Percentiles rank a stretch among this genome's conserved stretches.
phyloP scores from a whole-genome alignment of 2,113 vertebrate genomes.

The Chloebia gouldiae region DNA sequence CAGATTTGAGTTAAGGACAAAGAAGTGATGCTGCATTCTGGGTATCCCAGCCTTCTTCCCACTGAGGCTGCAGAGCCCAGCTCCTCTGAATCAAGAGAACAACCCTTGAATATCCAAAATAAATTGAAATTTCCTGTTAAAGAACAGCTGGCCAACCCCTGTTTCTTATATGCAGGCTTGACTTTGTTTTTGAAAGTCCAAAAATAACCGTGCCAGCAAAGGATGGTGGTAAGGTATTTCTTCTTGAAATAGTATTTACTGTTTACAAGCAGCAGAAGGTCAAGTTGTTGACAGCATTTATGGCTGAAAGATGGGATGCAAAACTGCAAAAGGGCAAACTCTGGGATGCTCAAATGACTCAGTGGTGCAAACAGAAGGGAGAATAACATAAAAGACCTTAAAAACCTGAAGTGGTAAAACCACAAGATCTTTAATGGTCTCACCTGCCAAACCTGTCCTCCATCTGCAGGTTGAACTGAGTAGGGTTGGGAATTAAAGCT shows the following conservation, averaged over 20 bases:
- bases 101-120: not conserved
- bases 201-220: not conserved
- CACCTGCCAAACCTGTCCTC: slow-evolving; percentile 77
- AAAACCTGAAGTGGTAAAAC: not conserved
- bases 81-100: not conserved
- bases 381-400: not conserved
- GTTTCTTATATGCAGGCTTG: fast-evolving
- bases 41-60: not conserved
- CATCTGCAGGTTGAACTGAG: slow-evolving; percentile 80
- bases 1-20: fast-evolving
- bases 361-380: not conserved
- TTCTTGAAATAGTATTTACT: not conserved
- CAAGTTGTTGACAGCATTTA: not conserved
- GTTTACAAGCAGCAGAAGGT: not conserved
- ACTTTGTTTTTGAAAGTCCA: not conserved
- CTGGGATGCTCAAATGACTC: not conserved
- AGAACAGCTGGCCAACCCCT: not conserved
- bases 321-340: not conserved
- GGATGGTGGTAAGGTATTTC: not conserved
- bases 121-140: not conserved
- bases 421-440: not conserved
- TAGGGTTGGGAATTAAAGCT: slow-evolving; percentile 70
- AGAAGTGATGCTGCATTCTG: fast-evolving
- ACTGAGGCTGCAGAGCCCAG: not conserved
- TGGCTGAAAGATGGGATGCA: not conserved